phyloP scores from a whole-genome alignment of 64 coral and sea anemone genomes.

The Stichodactyla mertensii region DNA sequence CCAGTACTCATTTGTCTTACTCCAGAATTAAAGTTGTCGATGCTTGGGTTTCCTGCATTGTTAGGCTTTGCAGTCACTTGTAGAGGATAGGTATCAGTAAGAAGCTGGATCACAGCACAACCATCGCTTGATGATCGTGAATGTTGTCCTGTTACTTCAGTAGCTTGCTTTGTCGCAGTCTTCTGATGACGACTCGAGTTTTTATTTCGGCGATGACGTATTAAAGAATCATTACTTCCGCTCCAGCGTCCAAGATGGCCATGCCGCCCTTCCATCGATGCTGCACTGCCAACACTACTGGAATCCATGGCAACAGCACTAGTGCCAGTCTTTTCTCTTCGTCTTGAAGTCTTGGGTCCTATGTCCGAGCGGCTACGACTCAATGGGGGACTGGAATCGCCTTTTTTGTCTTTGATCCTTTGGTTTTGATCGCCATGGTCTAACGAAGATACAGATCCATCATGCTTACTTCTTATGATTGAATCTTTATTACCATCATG shows the following conservation, averaged over 20 bases:
- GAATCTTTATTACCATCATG: background rate
- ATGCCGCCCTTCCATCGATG: constrained; percentile 56
- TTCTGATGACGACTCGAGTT: constrained; percentile 16
- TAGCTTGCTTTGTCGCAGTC: background rate
- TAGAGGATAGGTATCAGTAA: constrained; percentile 66
- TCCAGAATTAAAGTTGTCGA: background rate
- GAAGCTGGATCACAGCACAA: constrained; percentile 60
- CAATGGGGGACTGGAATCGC: constrained; percentile 35
- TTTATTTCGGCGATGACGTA: constrained; percentile 36
- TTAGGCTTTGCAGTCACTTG: constrained; percentile 71
- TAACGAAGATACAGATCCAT: constrained; percentile 56
- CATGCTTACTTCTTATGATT: constrained; percentile 38
- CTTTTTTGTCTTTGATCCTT: constrained; percentile 4
- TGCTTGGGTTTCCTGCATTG: background rate
- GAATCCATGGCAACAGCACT: constrained; percentile 34
- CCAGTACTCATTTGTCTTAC: background rate
- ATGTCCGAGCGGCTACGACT: constrained; percentile 46
- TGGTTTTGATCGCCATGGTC: constrained; percentile 40
- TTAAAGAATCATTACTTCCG: constrained; percentile 72
- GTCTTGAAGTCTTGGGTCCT: constrained; percentile 23
- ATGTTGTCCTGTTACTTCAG: constrained; percentile 26
- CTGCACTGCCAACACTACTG: constrained; percentile 50
- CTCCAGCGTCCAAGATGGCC: constrained; percentile 57
- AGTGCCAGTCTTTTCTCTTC: constrained; percentile 12
- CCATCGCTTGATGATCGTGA: constrained; percentile 77